Base-by-base conservation (phyloP, 1,140 invertebrate species). In the Drosophila miranda region DNA sequence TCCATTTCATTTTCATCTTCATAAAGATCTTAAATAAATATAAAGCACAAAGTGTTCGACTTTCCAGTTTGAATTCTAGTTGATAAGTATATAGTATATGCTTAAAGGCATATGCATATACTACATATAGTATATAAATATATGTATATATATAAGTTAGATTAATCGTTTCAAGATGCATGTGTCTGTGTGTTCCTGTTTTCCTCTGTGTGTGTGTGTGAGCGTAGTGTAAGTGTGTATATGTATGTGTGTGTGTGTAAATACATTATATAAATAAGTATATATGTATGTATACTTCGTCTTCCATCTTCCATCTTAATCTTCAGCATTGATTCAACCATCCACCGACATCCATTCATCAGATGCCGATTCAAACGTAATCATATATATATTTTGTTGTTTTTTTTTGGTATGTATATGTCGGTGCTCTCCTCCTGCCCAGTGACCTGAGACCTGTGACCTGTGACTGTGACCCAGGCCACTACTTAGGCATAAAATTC, bases 401-500 rank as follows among this genome's bases (percentile, higher is more conserved):
- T 45, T 9, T 43, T 56, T 52, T 53, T 67, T 52, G 30, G 59
- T 75, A 64, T 76, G 34, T 38, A 38, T 38, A 11, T 38, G 51
- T 55, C 21, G 53, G 63, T 69, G 68, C 70, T 75, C 45, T 69
- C 44, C 44, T 59, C 43, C 38, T 14, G 34, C 34, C 54, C 44
- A 50, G 53, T 26, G 68, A 61, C 51, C 52, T 51, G 44, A 7
- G 49, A 51, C 16, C 49, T 23, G 8, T 2, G 30, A 54, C 54
- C 6, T 28, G 30, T 8, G 8, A 9, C 2, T 34, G 30, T 34
- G 30, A 34, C 30, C 30, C 30, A 34, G 30, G 30, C 30, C 34
- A 38, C 5, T 13, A 38, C 92, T 94, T 93, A 97, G 91, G 95
- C 96, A 92, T 96, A 98, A 92, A 97, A 98, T 91, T 98, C 97